Percentiles rank a stretch among this genome's conserved stretches.
Conservation (phyloP, 1,140 invertebrate species). For the Palaemon carinicauda region DNA sequence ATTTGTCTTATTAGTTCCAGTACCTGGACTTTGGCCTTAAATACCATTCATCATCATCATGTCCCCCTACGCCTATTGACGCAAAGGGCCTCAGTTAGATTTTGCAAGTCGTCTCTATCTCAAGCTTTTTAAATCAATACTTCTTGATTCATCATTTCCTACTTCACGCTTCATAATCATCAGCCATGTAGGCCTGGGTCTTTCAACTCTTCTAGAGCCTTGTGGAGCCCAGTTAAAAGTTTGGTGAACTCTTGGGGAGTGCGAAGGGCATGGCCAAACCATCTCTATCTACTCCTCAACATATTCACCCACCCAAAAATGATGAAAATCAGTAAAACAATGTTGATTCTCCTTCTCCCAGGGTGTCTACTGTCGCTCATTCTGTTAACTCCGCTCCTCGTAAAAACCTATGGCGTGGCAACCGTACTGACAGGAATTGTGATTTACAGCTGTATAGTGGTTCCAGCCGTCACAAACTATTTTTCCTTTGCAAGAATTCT, state of each 20-base stretch:
- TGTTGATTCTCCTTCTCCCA: not conserved
- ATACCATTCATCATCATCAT: not conserved
- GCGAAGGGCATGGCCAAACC: no score
- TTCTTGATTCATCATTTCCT: no score
- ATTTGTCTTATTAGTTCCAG: not conserved
- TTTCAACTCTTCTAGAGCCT: no score
- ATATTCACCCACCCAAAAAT: not conserved
- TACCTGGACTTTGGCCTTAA: not conserved
- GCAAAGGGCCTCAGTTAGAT: no score
- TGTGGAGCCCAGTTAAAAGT: no score
- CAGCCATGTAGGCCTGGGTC: no score
- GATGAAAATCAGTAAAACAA: not conserved
- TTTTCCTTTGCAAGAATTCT: conserved; percentile 50
- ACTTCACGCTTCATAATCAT: no score
- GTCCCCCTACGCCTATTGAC: no score
- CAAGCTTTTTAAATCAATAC: no score
- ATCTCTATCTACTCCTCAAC: no score
- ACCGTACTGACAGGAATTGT: conserved; percentile 34
- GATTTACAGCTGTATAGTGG: conserved; percentile 59
- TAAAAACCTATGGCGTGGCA: conserved; percentile 46
- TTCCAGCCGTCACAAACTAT: conserved; percentile 60
- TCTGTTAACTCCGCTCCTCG: conserved; percentile 60
- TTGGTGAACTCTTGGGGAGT: no score
- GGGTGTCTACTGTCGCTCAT: conserved; percentile 58
- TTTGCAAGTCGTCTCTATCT: no score